A percentile compares a stretch with the other conserved stretches of the same genome.
Conservation (phyloP, 2,113 vertebrate species). For the Budorcas taxicolor region DNA sequence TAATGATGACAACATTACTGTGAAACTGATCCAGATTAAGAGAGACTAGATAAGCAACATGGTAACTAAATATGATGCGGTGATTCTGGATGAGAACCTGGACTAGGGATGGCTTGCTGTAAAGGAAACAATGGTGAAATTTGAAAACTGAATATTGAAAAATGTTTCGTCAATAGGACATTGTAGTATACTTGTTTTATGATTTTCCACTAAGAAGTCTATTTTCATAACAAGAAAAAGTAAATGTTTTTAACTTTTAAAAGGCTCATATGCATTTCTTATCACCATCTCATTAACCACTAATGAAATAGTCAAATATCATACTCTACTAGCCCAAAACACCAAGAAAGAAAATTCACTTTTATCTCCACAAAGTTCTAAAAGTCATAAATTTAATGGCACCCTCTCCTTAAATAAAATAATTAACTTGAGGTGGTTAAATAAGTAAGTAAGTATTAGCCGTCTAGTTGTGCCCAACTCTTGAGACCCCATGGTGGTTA, state of each 20-base stretch:
- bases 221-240: not conserved
- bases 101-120: not conserved
- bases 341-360: not conserved
- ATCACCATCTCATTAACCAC: not conserved
- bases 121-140: not conserved
- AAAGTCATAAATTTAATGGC: not conserved
- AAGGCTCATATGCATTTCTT: not conserved
- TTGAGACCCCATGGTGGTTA: not conserved
- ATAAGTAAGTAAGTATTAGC: not conserved
- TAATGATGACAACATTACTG: not conserved
- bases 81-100: not conserved
- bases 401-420: not conserved
- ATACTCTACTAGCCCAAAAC: not conserved
- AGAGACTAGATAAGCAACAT: not conserved
- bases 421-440: not conserved
- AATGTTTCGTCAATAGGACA: not conserved
- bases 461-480: not conserved
- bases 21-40: not conserved
- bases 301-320: not conserved
- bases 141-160: not conserved
- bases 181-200: not conserved
- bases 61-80: not conserved
- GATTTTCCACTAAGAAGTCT: not conserved
- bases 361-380: not conserved
- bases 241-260: not conserved